A percentile compares a stretch with the other conserved stretches of the same genome.
Conservation (phyloP, 2,113 vertebrate species). For the Saccopteryx bilineata region DNA sequence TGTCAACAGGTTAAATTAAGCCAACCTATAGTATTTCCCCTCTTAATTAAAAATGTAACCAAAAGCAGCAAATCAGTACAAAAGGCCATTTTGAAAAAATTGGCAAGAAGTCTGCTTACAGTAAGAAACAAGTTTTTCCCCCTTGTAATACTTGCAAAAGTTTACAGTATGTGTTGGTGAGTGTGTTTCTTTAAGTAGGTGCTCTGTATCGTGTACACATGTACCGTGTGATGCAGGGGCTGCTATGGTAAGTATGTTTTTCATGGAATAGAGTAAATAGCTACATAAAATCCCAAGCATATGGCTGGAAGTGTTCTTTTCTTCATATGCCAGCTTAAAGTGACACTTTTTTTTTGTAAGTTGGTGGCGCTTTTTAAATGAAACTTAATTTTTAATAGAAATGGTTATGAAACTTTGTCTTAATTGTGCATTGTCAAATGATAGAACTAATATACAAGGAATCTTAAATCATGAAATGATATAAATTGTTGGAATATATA, state of each 20-base stretch:
- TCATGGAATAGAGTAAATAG: slow-evolving; percentile 87
- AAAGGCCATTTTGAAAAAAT: slow-evolving; percentile 66
- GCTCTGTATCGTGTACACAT: slow-evolving; percentile 90
- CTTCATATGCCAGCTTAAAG: not conserved
- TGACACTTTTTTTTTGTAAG: slow-evolving; percentile 62
- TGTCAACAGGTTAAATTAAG: slow-evolving; percentile 75
- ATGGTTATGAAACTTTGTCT: slow-evolving; percentile 67
- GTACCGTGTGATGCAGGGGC: slow-evolving; percentile 91
- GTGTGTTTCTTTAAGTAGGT: slow-evolving; percentile 93
- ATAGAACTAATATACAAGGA: slow-evolving; percentile 48
- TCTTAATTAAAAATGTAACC: slow-evolving; percentile 71
- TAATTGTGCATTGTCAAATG: slow-evolving; percentile 50
- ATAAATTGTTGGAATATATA: not conserved
- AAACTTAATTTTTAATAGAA: slow-evolving; percentile 56
- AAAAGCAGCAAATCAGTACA: slow-evolving; percentile 57
- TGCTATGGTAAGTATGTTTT: slow-evolving; percentile 90
- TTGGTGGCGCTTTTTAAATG: slow-evolving; percentile 70
- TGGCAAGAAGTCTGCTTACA: slow-evolving; percentile 73
- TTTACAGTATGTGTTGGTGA: slow-evolving; percentile 89
- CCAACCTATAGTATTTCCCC: slow-evolving; percentile 29
- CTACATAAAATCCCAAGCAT: slow-evolving; percentile 71
- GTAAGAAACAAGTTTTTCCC: slow-evolving; percentile 68
- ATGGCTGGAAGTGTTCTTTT: slow-evolving; percentile 1
- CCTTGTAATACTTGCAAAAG: slow-evolving; percentile 87
- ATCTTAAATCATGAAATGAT: slow-evolving; percentile 24